Percentiles rank a stretch among this genome's conserved stretches.
These are phyloP conservation scores for Crax fasciolata DNA, from an alignment of 2,797 vertebrate genomes.

Conservation along the genomic window DNA sequence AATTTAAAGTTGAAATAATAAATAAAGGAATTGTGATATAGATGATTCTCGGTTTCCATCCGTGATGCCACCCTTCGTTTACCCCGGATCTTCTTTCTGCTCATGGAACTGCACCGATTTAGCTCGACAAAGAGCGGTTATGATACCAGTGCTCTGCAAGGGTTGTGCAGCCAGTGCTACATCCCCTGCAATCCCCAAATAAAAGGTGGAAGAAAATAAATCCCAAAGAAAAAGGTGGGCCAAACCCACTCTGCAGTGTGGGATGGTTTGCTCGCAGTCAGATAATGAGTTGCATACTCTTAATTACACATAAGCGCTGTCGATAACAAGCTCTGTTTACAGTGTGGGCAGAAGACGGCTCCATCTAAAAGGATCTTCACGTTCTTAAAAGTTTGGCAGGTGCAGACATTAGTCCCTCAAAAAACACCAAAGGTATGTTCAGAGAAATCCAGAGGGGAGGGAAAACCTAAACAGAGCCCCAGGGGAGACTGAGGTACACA, in stretches of 20 bases:
- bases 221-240: not conserved
- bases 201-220: not conserved
- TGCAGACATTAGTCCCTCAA: slow-evolving; percentile 13
- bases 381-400: slow-evolving; percentile 28
- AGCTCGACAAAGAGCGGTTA: not conserved
- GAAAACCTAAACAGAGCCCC: not conserved
- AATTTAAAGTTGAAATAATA: slow-evolving; percentile 47
- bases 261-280: not conserved
- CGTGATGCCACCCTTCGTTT: not conserved
- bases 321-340: slow-evolving; percentile 36
- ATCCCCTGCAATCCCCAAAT: not conserved
- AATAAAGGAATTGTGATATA: not conserved
- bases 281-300: slow-evolving; percentile 45
- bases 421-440: not conserved
- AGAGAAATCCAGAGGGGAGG: slow-evolving; percentile 13
- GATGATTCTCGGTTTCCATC: not conserved
- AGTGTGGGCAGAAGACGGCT: slow-evolving; percentile 29
- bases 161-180: not conserved
- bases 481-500: not conserved
- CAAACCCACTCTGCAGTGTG: not conserved
- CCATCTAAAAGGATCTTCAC: slow-evolving; percentile 22
- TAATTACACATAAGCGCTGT: slow-evolving; percentile 48
- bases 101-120: slow-evolving; percentile 33
- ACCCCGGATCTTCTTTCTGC: slow-evolving; percentile 13
- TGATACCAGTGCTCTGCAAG: not conserved